phyloP scores from a whole-genome alignment of 1,140 invertebrate species.

The Drosophila nikananu region DNA sequence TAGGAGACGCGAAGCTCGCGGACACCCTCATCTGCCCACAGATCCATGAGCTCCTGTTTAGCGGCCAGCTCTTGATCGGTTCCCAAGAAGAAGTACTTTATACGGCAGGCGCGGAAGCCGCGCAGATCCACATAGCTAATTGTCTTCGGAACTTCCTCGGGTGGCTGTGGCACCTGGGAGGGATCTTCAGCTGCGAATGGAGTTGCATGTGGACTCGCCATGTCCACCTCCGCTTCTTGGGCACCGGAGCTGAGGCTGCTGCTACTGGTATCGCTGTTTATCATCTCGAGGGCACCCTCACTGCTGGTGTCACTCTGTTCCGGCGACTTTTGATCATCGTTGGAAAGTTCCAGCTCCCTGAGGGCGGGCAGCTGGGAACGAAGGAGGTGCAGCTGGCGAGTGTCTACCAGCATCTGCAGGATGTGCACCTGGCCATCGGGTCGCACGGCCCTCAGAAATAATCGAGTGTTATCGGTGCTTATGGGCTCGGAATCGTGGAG shows the following conservation, averaged over 20 bases:
- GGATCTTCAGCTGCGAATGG: background rate
- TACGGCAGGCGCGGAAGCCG: conserved; percentile 35
- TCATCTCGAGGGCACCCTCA: no score
- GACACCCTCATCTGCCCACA: background rate
- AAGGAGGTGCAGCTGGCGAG: conserved; percentile 23
- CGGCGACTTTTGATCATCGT: background rate
- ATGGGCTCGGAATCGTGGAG: conserved; percentile 35
- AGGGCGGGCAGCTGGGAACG: conserved; percentile 36
- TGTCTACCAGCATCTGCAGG: conserved; percentile 35
- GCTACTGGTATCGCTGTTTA: conserved; percentile 1
- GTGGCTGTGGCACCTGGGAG: background rate
- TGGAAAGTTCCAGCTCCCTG: background rate
- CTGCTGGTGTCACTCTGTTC: conserved; percentile 15
- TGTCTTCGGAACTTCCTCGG: background rate
- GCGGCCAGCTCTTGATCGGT: conserved; percentile 30
- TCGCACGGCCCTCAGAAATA: conserved; percentile 48
- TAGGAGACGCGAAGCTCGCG: conserved; percentile 45
- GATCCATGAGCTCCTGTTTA: conserved; percentile 10
- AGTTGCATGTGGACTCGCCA: background rate
- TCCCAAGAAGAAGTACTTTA: conserved; percentile 32
- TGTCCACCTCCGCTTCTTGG: background rate
- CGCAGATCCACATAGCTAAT: conserved; percentile 19
- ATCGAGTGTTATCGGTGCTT: conserved; percentile 12
- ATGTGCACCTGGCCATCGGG: conserved; percentile 54
- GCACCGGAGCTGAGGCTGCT: background rate